Conservation (phyloP, 53 echinoderm and acorn worm species). For the Glandiceps talaboti region DNA sequence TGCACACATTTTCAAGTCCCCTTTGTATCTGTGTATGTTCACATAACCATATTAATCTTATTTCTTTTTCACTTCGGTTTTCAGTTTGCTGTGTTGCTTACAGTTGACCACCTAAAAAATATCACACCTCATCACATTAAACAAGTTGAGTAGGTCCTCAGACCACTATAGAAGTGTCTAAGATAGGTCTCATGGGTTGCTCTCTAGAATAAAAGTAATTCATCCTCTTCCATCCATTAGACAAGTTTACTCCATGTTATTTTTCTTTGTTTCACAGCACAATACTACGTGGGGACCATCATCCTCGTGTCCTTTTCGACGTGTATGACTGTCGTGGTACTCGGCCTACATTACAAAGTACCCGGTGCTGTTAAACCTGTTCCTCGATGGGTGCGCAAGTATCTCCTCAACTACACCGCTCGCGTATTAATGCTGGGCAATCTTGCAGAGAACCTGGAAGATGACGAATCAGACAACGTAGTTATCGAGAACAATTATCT, state of each 20-base stretch:
- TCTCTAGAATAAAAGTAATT: too few relatives aligned
- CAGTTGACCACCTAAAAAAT: too few relatives aligned
- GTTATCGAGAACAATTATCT: slow-evolving; percentile 5
- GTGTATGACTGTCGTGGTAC: slow-evolving; percentile 57
- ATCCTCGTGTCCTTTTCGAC: slow-evolving; percentile 50
- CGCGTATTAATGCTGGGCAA: slow-evolving; percentile 21
- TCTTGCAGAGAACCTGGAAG: slow-evolving; percentile 13
- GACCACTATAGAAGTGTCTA: too few relatives aligned
- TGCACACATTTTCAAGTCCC: too few relatives aligned
- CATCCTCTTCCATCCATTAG: too few relatives aligned
- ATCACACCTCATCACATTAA: too few relatives aligned
- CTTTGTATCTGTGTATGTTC: too few relatives aligned
- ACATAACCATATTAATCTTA: too few relatives aligned
- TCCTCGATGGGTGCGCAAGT: slow-evolving; percentile 43
- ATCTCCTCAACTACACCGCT: slow-evolving; percentile 37
- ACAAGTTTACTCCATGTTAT: too few relatives aligned
- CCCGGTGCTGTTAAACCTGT: slow-evolving; percentile 55
- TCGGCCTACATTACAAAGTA: slow-evolving; percentile 58
- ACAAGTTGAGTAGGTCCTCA: too few relatives aligned
- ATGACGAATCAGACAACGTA: slow-evolving; percentile 21
- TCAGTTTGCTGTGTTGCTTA: too few relatives aligned
- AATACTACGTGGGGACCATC: slow-evolving; percentile 67
- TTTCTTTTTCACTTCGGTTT: neutral
- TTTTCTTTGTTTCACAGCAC: slow-evolving; percentile 26
- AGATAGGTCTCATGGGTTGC: too few relatives aligned